Conservation (phyloP, 2,113 vertebrate genomes). For the Climacteris rufus region DNA sequence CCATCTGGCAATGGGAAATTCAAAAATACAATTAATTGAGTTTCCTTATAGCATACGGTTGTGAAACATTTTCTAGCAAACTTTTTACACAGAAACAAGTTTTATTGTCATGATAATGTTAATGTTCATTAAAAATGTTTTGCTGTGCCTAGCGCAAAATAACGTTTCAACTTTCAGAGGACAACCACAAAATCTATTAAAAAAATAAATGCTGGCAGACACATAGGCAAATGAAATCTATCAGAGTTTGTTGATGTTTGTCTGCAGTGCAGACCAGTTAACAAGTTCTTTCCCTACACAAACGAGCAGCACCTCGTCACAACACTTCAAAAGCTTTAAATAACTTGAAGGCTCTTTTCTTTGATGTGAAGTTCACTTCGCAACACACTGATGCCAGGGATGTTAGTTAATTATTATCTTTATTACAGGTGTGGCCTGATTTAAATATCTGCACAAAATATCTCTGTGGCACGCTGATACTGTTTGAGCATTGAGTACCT, state of each 20-base stretch:
- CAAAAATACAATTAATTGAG: background rate
- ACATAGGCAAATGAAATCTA: background rate
- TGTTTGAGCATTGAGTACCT: background rate
- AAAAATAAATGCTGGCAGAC: background rate
- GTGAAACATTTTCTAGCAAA: background rate
- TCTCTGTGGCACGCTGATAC: background rate
- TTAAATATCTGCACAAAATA: background rate
- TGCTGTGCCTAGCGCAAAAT: background rate
- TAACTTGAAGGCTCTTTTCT: background rate
- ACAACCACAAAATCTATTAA: background rate
- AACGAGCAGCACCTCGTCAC: background rate
- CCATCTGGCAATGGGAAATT: background rate
- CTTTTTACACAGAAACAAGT: background rate
- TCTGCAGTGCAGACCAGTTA: background rate
- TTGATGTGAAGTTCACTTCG: background rate
- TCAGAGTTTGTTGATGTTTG: background rate
- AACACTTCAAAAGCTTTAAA: background rate
- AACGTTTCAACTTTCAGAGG: background rate
- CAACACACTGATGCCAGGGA: background rate
- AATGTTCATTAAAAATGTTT: background rate
- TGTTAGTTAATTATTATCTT: background rate
- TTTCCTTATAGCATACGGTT: background rate
- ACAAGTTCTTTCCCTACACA: background rate
- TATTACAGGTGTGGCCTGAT: background rate
- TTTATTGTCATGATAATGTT: background rate